phyloP scores from a whole-genome alignment of 1,140 invertebrate genomes.

The Drosophila asahinai region DNA sequence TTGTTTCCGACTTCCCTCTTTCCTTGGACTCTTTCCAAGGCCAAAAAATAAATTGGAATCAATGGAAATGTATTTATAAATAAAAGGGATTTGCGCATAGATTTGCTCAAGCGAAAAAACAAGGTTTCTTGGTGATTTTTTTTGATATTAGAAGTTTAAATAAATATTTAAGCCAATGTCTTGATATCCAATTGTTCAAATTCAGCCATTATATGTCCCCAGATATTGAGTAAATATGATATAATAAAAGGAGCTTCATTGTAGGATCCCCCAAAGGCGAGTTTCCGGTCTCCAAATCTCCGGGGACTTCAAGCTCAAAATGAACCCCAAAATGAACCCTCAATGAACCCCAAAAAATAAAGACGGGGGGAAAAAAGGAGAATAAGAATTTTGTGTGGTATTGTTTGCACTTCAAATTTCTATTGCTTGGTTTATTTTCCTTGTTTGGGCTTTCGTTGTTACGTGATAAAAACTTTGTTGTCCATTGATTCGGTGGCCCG shows the following conservation, averaged over 20 bases:
- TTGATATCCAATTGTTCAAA: no score
- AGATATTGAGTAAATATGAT: not conserved
- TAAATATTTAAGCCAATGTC: not conserved
- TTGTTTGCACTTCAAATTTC: slow-evolving; percentile 50
- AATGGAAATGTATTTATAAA: not conserved
- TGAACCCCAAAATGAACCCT: slow-evolving; percentile 4
- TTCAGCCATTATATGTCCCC: not conserved
- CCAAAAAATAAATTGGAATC: slow-evolving; percentile 1
- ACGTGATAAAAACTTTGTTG: slow-evolving; percentile 72
- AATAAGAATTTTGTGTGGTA: slow-evolving; percentile 16
- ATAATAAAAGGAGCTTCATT: slow-evolving; percentile 6
- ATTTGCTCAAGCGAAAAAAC: not conserved
- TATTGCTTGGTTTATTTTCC: slow-evolving; percentile 24
- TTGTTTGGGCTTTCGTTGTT: slow-evolving; percentile 51
- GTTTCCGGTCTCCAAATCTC: not conserved
- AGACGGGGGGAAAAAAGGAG: not conserved
- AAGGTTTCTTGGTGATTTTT: not conserved
- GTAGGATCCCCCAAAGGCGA: not conserved
- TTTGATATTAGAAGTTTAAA: not conserved
- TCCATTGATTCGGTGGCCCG: slow-evolving; percentile 57
- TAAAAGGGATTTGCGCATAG: not conserved
- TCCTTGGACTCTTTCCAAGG: slow-evolving; percentile 7
- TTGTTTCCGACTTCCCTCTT: slow-evolving; percentile 64
- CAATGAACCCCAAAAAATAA: not conserved
- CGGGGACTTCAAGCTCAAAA: not conserved